phyloP scores from a whole-genome alignment of 1,140 invertebrate genomes.

The Euborellia annulipes region DNA sequence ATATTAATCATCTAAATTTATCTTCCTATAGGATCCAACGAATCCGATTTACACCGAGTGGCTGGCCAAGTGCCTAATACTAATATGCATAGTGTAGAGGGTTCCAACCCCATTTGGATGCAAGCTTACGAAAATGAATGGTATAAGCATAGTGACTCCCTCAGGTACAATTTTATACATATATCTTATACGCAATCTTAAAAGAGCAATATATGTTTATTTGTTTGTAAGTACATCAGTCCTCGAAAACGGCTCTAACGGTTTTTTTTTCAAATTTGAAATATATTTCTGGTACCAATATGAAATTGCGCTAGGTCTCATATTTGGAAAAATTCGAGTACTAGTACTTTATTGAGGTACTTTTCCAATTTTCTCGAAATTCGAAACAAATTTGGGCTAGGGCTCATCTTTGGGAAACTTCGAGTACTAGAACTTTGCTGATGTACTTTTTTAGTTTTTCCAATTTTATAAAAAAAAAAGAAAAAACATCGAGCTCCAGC shows the following conservation, averaged over 20 bases:
- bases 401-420: too few relatives aligned
- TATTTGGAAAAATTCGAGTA: too few relatives aligned
- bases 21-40: conserved; percentile 39
- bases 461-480: too few relatives aligned
- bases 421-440: too few relatives aligned
- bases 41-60: conserved; percentile 52
- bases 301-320: too few relatives aligned
- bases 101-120: conserved; percentile 90
- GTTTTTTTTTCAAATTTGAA: neutral
- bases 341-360: too few relatives aligned
- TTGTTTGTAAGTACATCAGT: neutral
- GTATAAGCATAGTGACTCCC: conserved; percentile 68
- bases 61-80: conserved; percentile 72
- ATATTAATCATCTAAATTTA: too few relatives aligned
- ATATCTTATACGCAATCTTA: neutral
- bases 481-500: too few relatives aligned
- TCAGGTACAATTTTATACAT: conserved; percentile 33
- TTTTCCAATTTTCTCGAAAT: too few relatives aligned
- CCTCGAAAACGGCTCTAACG: neutral
- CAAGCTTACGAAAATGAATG: conserved; percentile 88
- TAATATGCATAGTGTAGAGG: conserved; percentile 84
- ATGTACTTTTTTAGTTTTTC: too few relatives aligned
- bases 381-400: too few relatives aligned
- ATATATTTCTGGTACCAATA: too few relatives aligned
- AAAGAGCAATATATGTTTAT: neutral